Conservation (phyloP, 64 coral and sea anemone genomes). For the Acropora yongei region DNA sequence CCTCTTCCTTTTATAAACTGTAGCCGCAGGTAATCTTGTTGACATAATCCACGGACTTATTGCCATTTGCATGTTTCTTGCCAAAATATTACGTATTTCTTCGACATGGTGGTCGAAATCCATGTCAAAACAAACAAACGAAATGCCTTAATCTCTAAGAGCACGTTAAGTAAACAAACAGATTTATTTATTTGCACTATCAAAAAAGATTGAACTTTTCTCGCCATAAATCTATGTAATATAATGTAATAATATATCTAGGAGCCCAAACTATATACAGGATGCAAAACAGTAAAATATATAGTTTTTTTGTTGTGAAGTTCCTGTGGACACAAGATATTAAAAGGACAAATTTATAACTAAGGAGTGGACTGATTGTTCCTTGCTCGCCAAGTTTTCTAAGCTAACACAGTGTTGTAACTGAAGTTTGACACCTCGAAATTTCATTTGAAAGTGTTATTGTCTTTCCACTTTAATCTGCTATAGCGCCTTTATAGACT, state of each 20-base stretch:
- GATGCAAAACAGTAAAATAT: too few species aligned
- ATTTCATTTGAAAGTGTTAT: too few species aligned
- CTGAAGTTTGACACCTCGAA: too few species aligned
- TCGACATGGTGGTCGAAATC: not conserved
- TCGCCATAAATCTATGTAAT: not conserved
- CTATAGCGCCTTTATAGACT: too few species aligned
- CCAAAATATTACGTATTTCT: not conserved
- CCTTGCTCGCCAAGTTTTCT: too few species aligned
- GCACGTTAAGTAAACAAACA: conserved; percentile 7
- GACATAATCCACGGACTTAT: not conserved
- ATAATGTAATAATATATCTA: not conserved
- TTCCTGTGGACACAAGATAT: too few species aligned
- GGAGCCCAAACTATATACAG: too few species aligned
- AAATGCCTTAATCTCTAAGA: conserved; percentile 25
- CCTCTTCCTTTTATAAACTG: not conserved
- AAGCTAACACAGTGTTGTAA: too few species aligned
- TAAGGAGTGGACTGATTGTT: too few species aligned
- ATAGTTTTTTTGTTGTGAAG: too few species aligned
- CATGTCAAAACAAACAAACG: not conserved
- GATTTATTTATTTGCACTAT: conserved; percentile 24
- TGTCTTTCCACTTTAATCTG: too few species aligned
- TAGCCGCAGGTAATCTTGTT: not conserved
- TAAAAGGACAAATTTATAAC: too few species aligned
- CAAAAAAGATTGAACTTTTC: not conserved
- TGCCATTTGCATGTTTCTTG: not conserved